phyloP scores from a whole-genome alignment of 92 coral and sea anemone genomes.

The Micromussa lordhowensis region DNA sequence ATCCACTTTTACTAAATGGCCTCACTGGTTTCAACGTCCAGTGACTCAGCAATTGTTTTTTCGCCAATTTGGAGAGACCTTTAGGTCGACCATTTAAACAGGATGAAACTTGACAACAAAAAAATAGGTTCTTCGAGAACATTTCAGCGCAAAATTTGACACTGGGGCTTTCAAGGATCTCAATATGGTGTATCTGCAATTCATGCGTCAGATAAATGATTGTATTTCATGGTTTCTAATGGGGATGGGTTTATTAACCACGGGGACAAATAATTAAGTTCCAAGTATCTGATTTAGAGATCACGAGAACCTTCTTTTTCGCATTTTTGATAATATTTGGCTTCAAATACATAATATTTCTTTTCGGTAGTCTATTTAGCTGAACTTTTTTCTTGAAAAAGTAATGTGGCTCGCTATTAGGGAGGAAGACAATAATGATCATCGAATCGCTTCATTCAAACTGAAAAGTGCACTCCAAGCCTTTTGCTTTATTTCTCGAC shows the following conservation, averaged over 20 bases:
- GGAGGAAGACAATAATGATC: background rate
- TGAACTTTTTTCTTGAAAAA: background rate
- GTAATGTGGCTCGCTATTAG: background rate
- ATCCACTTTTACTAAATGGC: background rate
- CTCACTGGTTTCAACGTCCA: too few relatives aligned
- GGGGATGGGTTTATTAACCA: background rate
- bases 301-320: conserved; percentile 1
- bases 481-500: background rate
- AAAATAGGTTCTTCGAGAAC: background rate
- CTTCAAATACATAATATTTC: background rate
- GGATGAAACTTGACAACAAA: too few relatives aligned
- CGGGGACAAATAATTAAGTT: background rate
- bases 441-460: background rate
- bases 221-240: background rate
- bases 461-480: background rate
- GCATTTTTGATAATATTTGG: background rate
- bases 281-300: background rate
- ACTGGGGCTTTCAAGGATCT: background rate
- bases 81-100: too few relatives aligned
- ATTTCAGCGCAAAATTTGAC: background rate
- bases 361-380: background rate
- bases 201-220: background rate
- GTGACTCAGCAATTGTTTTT: too few relatives aligned
- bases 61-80: too few relatives aligned
- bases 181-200: background rate